Evolutionary conservation across 2,888 invertebrate genomes (phyloP).

Genomic region (Andrena chrysosceles): DNA sequence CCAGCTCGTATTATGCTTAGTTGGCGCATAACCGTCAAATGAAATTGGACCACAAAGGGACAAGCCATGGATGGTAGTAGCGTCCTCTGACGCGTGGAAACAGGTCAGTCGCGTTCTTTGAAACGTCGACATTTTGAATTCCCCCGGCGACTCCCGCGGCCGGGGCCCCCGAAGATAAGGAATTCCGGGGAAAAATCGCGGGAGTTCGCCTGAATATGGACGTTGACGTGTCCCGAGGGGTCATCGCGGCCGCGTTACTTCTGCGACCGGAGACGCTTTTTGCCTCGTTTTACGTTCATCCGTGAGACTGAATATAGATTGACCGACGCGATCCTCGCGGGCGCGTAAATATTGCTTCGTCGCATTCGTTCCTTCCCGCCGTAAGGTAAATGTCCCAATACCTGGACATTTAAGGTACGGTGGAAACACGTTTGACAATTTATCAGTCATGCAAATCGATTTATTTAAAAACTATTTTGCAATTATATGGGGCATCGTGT

Average conservation of each 20-base stretch:
- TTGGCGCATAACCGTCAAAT: conserved; percentile 36
- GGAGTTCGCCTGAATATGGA: conserved; percentile 55
- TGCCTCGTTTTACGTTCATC: neutral
- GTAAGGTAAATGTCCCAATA: too few species aligned
- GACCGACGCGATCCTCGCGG: neutral
- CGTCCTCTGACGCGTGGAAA: conserved; percentile 42
- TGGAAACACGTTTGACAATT: too few species aligned
- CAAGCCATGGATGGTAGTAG: neutral
- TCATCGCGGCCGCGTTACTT: conserved; percentile 32
- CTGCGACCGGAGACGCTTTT: conserved; percentile 7
- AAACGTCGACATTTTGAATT: conserved; percentile 65
- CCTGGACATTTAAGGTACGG: too few species aligned
- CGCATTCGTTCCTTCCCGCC: too few species aligned
- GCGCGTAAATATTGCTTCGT: conserved; percentile 18
- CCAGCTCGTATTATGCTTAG: neutral
- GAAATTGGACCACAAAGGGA: conserved; percentile 48
- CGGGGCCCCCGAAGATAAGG: conserved; percentile 55
- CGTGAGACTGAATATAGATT: conserved; percentile 26
- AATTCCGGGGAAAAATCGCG: conserved; percentile 60
- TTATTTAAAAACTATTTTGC: too few species aligned
- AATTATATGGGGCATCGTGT: too few species aligned
- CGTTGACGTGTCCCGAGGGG: conserved; percentile 54
- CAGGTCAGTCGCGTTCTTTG: conserved; percentile 64
- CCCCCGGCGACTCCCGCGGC: conserved; percentile 56
- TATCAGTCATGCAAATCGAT: too few species aligned